Percentiles rank a stretch among this genome's conserved stretches.
These are phyloP conservation scores for Nyctibius grandis DNA, from an alignment of 2,797 vertebrate genomes.

Conservation along the genomic window DNA sequence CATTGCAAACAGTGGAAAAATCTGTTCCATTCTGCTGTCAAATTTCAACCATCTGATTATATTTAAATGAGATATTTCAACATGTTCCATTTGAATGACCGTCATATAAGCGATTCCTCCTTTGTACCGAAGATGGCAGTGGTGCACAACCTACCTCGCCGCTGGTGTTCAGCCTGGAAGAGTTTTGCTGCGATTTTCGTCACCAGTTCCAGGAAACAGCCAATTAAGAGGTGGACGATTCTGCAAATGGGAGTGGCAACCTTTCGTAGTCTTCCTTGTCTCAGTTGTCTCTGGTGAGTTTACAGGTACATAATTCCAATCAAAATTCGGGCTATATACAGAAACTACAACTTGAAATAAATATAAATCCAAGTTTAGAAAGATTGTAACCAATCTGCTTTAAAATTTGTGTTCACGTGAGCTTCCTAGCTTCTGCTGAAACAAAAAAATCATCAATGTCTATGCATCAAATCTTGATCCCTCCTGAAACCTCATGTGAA, in stretches of 20 bases:
- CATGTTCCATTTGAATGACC: constrained; percentile 64
- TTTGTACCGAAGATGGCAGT: constrained; percentile 77
- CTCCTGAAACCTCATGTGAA: neutral
- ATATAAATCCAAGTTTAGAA: neutral
- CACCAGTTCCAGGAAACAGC: neutral
- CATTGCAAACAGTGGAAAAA: constrained; percentile 77
- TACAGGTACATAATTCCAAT: neutral
- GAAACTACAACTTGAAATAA: neutral
- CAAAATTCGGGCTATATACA: neutral
- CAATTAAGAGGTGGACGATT: neutral
- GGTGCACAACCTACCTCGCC: constrained; percentile 56
- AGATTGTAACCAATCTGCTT: neutral
- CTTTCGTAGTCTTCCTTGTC: neutral
- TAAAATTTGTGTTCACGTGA: neutral
- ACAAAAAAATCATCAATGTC: constrained; percentile 12
- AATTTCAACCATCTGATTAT: constrained; percentile 78
- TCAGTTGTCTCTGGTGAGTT: neutral
- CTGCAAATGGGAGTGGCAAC: neutral
- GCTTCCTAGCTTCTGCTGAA: constrained; percentile 41
- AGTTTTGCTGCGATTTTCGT: neutral
- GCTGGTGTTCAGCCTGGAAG: neutral
- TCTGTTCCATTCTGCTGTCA: constrained; percentile 78
- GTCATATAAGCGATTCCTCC: constrained; percentile 44
- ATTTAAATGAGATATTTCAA: constrained; percentile 73
- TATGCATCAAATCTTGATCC: neutral